These are phyloP conservation scores for Margaritifera margaritifera DNA, from an alignment of 2,888 invertebrate species.

Conservation along the genomic window DNA sequence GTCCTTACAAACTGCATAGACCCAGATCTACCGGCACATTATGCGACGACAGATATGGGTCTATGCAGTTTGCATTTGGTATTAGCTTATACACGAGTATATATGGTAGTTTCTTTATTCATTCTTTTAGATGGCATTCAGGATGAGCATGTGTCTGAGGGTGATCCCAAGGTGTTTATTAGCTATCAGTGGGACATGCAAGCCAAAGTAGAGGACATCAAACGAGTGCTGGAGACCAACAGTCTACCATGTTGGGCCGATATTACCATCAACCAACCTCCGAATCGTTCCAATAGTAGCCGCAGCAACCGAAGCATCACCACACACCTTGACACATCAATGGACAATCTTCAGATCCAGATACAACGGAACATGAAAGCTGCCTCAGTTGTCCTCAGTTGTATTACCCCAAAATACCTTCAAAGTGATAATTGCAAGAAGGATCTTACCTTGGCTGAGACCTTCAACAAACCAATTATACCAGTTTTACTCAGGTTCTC, in stretches of 20 bases:
- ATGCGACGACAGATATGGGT: too few relatives aligned
- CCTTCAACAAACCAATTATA: slow-evolving; percentile 66
- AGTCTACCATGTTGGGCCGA: slow-evolving; percentile 68
- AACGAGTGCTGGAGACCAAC: slow-evolving; percentile 55
- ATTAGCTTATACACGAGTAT: slow-evolving; percentile 1
- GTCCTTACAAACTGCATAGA: too few relatives aligned
- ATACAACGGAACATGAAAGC: slow-evolving; percentile 68
- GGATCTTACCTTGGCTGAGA: slow-evolving; percentile 68
- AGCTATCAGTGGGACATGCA: slow-evolving; percentile 72
- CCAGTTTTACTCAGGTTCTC: slow-evolving; percentile 67
- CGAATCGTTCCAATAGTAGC: slow-evolving; percentile 59
- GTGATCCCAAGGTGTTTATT: slow-evolving; percentile 63
- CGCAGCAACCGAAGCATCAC: slow-evolving; percentile 53
- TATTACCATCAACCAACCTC: slow-evolving; percentile 56
- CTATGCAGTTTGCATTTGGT: background rate
- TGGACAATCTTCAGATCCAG: slow-evolving; percentile 59
- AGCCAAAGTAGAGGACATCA: slow-evolving; percentile 66
- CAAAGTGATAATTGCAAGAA: slow-evolving; percentile 70
- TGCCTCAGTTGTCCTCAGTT: slow-evolving; percentile 62
- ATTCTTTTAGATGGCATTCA: slow-evolving; percentile 42
- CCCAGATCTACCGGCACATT: too few relatives aligned
- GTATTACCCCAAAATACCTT: slow-evolving; percentile 70
- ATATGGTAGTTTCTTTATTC: slow-evolving; percentile 1
- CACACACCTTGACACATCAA: slow-evolving; percentile 41
- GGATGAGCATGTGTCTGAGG: slow-evolving; percentile 29